Conservation (phyloP, 2,113 vertebrate species). For the Sisor rabdophorus region DNA sequence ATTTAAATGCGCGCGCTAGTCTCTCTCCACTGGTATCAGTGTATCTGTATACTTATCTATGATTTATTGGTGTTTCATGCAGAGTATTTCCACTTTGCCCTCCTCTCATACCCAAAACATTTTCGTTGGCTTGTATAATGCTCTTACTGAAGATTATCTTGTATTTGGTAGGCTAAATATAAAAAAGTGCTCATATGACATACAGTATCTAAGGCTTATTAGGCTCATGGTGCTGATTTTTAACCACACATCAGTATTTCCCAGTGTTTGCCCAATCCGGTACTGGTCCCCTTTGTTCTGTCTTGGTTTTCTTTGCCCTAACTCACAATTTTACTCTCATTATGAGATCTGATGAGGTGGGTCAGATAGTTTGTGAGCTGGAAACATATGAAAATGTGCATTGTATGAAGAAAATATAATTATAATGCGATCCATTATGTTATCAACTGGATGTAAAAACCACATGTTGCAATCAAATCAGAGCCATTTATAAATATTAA, state of each 20-base stretch:
- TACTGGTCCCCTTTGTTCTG: not conserved
- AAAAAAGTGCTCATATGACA: not conserved
- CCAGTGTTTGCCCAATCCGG: not conserved
- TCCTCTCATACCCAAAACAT: not conserved
- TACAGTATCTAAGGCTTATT: not conserved
- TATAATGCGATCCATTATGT: constrained; percentile 16
- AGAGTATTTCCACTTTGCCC: not conserved
- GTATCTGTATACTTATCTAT: not conserved
- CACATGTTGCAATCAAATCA: constrained; percentile 30
- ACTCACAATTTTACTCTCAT: constrained; percentile 10
- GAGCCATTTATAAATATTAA: constrained; percentile 27
- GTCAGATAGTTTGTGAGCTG: not conserved
- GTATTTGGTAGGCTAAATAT: not conserved
- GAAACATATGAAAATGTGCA: not conserved
- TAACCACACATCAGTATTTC: not conserved
- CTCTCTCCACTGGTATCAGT: not conserved
- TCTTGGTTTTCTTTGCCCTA: not conserved
- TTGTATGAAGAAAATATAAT: constrained; percentile 19
- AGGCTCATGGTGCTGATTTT: not conserved
- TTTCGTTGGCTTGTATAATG: not conserved
- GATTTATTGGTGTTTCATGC: not conserved
- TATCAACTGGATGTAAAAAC: constrained; percentile 29
- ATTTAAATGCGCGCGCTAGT: not conserved
- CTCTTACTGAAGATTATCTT: not conserved
- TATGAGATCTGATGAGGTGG: not conserved